These are phyloP conservation scores for Chionomys nivalis DNA, from an alignment of 2,113 vertebrate genomes.

Conservation along the genomic window DNA sequence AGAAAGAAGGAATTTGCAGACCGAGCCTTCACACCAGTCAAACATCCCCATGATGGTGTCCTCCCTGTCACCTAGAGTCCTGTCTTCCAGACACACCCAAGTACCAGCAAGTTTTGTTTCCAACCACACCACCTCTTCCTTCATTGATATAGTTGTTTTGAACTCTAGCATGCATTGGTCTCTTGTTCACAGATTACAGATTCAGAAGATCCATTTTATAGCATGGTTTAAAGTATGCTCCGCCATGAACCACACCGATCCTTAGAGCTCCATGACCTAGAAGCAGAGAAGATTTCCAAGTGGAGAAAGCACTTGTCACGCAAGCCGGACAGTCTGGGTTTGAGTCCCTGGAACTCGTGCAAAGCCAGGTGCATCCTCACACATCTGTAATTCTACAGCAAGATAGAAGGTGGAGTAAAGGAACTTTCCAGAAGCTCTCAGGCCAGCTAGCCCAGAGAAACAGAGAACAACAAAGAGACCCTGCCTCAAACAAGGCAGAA, in stretches of 20 bases:
- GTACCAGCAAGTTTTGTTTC: background rate
- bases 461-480: background rate
- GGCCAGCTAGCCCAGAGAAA: background rate
- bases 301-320: background rate
- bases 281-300: too few relatives aligned
- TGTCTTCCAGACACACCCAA: background rate
- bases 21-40: background rate
- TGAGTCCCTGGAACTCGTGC: background rate
- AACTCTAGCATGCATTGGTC: background rate
- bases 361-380: background rate
- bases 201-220: background rate
- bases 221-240: background rate
- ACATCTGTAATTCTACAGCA: background rate
- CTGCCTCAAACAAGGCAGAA: background rate
- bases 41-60: background rate
- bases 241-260: background rate
- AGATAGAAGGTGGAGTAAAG: background rate
- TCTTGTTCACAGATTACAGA: background rate
- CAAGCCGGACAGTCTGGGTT: too few relatives aligned
- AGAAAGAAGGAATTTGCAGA: background rate
- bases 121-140: background rate
- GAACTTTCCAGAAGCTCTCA: background rate
- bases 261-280: background rate
- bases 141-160: background rate
- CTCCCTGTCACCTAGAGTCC: background rate